A percentile compares a stretch with the other conserved stretches of the same genome.
phyloP scores from a whole-genome alignment of 2,888 invertebrate genomes.

The Polyommatus iphigenia region DNA sequence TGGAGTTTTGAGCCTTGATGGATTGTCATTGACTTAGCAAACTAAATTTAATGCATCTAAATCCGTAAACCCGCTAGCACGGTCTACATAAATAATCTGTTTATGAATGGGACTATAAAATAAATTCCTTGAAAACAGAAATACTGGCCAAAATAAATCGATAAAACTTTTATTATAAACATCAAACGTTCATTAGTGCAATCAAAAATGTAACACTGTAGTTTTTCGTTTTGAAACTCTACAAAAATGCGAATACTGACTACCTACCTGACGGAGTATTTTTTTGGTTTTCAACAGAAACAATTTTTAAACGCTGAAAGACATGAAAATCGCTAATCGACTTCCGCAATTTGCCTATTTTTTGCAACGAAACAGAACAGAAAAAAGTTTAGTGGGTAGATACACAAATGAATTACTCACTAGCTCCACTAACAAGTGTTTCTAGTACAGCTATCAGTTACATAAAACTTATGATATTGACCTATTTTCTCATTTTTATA shows the following conservation, averaged over 20 bases:
- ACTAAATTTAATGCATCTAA: constrained; percentile 42
- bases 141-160: constrained; percentile 27
- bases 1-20: constrained; percentile 44
- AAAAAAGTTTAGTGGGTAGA: neutral
- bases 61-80: constrained; percentile 35
- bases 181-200: neutral
- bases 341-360: neutral
- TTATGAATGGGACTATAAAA: constrained; percentile 38
- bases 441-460: constrained; percentile 37
- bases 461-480: constrained; percentile 49
- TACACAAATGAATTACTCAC: neutral
- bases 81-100: constrained; percentile 34
- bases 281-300: neutral
- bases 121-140: constrained; percentile 28
- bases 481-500: constrained; percentile 70
- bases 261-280: neutral
- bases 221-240: constrained; percentile 14
- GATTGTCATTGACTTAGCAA: constrained; percentile 44
- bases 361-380: neutral
- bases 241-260: neutral
- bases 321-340: neutral
- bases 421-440: neutral
- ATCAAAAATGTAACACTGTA: neutral
- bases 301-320: neutral
- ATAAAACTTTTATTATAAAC: constrained; percentile 26